phyloP scores from a whole-genome alignment of 1,140 invertebrate species.

The Tenebrio molitor region DNA sequence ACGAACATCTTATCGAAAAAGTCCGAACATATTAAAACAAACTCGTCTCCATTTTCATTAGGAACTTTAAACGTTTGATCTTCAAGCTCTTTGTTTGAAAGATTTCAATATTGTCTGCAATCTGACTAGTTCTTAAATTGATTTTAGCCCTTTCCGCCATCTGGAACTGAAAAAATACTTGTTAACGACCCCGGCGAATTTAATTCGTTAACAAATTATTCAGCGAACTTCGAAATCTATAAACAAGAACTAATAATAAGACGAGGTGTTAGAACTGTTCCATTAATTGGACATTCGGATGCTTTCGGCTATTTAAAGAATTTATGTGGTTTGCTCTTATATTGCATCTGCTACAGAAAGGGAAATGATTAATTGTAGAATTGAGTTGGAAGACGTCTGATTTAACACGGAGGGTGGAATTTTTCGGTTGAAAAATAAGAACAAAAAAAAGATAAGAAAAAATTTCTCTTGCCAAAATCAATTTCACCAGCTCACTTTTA shows the following conservation, averaged over 20 bases:
- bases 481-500: neutral
- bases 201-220: constrained; percentile 19
- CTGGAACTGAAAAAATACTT: constrained; percentile 1
- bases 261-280: neutral
- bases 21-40: too few relatives aligned
- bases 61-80: too few relatives aligned
- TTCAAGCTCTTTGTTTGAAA: too few relatives aligned
- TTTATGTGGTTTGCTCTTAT: constrained; percentile 5
- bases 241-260: neutral
- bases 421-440: too few relatives aligned
- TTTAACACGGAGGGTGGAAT: too few relatives aligned
- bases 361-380: constrained; percentile 1
- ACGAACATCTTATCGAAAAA: neutral
- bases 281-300: constrained; percentile 5
- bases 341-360: neutral
- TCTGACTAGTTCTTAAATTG: neutral
- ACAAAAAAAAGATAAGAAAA: too few relatives aligned
- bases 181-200: constrained; percentile 23
- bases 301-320: constrained; percentile 12
- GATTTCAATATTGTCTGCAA: too few relatives aligned
- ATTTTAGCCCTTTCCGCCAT: too few relatives aligned
- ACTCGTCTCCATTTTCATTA: too few relatives aligned
- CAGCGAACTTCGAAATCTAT: too few relatives aligned
- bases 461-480: too few relatives aligned
- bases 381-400: too few relatives aligned